Evolutionary conservation across 2,797 vertebrate genomes (phyloP).

Genomic region (Clamator glandarius): DNA sequence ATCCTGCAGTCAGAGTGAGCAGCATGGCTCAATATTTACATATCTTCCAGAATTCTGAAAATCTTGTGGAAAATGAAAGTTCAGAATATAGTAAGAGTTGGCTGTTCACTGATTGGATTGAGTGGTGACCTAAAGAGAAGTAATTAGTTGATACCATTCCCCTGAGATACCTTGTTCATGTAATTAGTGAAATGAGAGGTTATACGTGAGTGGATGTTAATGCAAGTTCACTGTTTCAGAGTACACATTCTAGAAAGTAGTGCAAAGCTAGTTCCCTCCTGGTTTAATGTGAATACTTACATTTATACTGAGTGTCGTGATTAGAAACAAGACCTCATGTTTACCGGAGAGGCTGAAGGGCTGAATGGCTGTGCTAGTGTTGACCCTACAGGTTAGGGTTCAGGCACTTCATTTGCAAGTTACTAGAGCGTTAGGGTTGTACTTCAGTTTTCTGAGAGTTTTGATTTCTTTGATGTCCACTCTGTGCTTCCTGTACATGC

Average conservation of each 20-base stretch:
- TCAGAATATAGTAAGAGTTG: background rate
- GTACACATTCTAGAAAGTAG: background rate
- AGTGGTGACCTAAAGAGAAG: slow-evolving; percentile 10
- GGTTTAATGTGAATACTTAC: background rate
- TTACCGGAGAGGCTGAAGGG: background rate
- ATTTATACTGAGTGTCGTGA: background rate
- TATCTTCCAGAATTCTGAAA: background rate
- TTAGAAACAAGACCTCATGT: background rate
- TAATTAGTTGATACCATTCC: slow-evolving; percentile 45
- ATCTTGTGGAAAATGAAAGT: background rate
- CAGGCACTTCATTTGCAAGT: background rate
- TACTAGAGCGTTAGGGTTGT: background rate
- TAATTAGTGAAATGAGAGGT: slow-evolving; percentile 11
- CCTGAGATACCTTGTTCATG: background rate
- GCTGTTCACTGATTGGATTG: background rate
- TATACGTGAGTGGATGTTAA: background rate
- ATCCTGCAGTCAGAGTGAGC: background rate
- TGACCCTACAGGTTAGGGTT: background rate
- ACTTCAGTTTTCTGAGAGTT: background rate
- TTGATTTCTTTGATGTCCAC: background rate
- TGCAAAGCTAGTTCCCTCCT: background rate
- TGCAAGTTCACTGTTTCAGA: background rate
- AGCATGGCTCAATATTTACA: background rate
- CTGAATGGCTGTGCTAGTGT: background rate
- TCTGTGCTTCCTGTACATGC: background rate